phyloP scores from a whole-genome alignment of 2,113 vertebrate species.

The Nerophis ophidion region DNA sequence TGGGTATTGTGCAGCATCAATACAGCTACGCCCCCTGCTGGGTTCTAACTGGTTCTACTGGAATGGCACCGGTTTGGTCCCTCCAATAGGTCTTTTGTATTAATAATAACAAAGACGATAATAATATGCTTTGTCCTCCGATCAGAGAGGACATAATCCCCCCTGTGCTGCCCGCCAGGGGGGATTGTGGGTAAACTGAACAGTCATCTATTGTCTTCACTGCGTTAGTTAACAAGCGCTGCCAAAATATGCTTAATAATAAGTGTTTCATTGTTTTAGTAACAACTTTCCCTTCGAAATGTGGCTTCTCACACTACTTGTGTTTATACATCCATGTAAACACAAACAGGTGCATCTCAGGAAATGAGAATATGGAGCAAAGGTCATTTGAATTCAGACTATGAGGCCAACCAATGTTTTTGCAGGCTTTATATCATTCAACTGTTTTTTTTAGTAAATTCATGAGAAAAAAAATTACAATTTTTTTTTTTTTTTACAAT shows the following conservation, averaged over 20 bases:
- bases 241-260: constrained; percentile 18
- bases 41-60: constrained; percentile 62
- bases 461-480: too few relatives aligned
- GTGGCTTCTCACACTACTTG: too few relatives aligned
- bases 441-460: too few relatives aligned
- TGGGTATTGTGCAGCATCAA: constrained; percentile 2
- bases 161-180: constrained; percentile 8
- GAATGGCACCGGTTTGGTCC: constrained; percentile 42
- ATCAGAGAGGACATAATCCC: too few relatives aligned
- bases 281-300: neutral
- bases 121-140: constrained; percentile 12
- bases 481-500: too few relatives aligned
- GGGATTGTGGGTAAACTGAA: constrained; percentile 34
- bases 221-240: constrained; percentile 32
- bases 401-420: too few relatives aligned
- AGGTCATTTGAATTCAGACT: too few relatives aligned
- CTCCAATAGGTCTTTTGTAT: constrained; percentile 3
- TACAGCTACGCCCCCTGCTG: constrained; percentile 64
- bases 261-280: constrained; percentile 16
- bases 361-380: too few relatives aligned
- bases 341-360: too few relatives aligned
- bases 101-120: neutral
- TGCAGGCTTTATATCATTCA: too few relatives aligned
- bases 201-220: neutral
- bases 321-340: too few relatives aligned